Evolutionary conservation across 2,113 vertebrate species (phyloP), one percentile per base, ranked within the genome.

Genomic region (Toxostoma redivivum): DNA sequence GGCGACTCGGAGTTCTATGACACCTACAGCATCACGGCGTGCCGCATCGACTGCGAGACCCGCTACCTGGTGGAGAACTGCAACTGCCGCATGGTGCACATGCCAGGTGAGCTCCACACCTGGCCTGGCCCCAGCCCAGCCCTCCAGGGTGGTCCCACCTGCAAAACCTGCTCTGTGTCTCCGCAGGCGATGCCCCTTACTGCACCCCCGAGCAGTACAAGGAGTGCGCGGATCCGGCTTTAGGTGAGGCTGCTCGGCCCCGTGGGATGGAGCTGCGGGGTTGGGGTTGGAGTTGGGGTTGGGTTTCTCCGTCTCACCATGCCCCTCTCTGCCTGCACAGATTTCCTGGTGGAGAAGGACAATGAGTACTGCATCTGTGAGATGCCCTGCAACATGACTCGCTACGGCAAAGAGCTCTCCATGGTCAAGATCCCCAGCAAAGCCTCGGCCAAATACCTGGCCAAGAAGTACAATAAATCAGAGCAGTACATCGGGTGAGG

Each of bases 351-450:
- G 78, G 99, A 99, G 97, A 98, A 98, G 93, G 99, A 99, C 98
- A 99, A 99, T 5, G 98, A 99, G 73, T 99, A 98, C 97, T 99
- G 99, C 16, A 98, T 99, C 78, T 99, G 99, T 17, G 99, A 99
- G 90, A 99, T 99, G 66, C 99, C 99, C 20, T 99, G 99, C 98
- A 99, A 99, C 89, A 96, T 99, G 97, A 99, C 99, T 1, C 99
- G 99, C 81, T 99, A 98, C 1, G 98, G 98, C 65, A 99, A 99
- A 98, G 99, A 99, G 98, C 98, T 99, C 97, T 99, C 99, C 96
- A 99, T 99, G 97, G 99, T 99, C 72, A 99, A 99, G 97, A 99
- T 99, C 81, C 99, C 99, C 97, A 99, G 99, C 98, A 99, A 99
- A 89, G 99, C 99, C 5, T 99, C 99, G 0, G 99, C 99, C 95